Evolutionary conservation across 2,113 vertebrate genomes (phyloP).

Genomic region (Vulpes vulpes): DNA sequence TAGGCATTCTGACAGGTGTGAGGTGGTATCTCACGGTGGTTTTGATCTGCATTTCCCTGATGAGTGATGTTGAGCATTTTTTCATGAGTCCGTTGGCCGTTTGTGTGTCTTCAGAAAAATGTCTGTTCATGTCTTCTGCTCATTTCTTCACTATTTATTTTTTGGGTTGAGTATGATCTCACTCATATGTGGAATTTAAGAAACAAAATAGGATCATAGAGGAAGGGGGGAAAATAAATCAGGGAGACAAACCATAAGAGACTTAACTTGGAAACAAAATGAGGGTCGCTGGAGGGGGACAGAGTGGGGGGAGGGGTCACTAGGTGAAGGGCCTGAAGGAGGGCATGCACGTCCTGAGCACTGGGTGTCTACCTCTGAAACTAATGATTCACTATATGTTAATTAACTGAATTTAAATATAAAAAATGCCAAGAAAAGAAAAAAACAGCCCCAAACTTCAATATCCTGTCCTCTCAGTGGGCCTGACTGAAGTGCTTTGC

Average conservation of each 20-base stretch:
- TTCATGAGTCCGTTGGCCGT: neutral
- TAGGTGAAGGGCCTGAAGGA: neutral
- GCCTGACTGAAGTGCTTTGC: constrained; percentile 5
- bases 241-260: neutral
- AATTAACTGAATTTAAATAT: neutral
- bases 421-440: neutral
- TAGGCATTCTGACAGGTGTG: no score
- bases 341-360: neutral
- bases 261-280: neutral
- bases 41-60: no score
- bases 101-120: neutral
- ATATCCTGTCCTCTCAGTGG: neutral
- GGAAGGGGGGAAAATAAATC: neutral
- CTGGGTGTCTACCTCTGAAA: neutral
- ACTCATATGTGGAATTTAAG: neutral
- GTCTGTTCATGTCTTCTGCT: neutral
- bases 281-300: neutral
- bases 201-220: neutral
- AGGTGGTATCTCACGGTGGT: neutral
- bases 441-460: neutral
- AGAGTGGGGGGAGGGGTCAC: no score
- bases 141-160: neutral
- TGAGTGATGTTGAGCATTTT: neutral
- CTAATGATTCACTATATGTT: neutral
- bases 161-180: no score